Base-by-base conservation (phyloP, 2,888 invertebrate genomes). In the Heterodera filipjevi region DNA sequence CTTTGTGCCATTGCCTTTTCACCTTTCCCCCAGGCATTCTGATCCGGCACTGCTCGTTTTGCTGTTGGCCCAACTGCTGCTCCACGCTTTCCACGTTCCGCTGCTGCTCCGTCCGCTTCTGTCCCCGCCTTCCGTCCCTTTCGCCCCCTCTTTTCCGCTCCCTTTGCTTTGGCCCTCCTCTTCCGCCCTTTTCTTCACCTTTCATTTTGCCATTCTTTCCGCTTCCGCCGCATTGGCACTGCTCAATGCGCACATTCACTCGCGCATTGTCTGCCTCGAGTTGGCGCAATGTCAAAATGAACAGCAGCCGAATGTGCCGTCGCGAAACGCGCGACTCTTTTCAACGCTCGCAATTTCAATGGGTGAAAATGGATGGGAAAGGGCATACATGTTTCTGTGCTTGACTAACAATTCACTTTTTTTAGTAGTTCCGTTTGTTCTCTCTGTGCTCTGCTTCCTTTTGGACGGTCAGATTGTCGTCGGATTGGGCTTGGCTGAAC, bases 41-140 rank as follows among this genome's bases (percentile, higher is more conserved):
- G 68, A 68, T 79, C 84, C 85, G 49, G 85, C 87, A 5, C 82
- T 87, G 30, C 77, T 86, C 33, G 78, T 85, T n/a, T 84, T 85
- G 70, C 82, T 86, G 46, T 82, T 87, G 76, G 78, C 83, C 53
- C 77, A 85, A 1, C 82, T 86, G 76, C 78, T 86, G 71, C 83
- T 86, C 14, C 86, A 87, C 44, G 46, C 82, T 14, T 66, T 84
- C 5, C 86, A 87, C 75, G 81, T 87, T 6, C 79, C 84, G 5
- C 78, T 86, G n/a, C 32, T 83, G 76, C 59, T 83, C 12, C 32
- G 71, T 30, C 80, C 84, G 12, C 64, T 77, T 46, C 74, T 80
- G 27, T 27, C 39, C 27, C n/a, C 70, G n/a, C 22, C 27, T 35
- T 39, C 44, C 33, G n/a, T 27, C 33, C 22, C 27, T 35, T 39